Percentiles rank a stretch among this genome's conserved stretches.
These are phyloP conservation scores for Gryllus longicercus DNA, from an alignment of 2,888 invertebrate genomes.

Conservation along the genomic window DNA sequence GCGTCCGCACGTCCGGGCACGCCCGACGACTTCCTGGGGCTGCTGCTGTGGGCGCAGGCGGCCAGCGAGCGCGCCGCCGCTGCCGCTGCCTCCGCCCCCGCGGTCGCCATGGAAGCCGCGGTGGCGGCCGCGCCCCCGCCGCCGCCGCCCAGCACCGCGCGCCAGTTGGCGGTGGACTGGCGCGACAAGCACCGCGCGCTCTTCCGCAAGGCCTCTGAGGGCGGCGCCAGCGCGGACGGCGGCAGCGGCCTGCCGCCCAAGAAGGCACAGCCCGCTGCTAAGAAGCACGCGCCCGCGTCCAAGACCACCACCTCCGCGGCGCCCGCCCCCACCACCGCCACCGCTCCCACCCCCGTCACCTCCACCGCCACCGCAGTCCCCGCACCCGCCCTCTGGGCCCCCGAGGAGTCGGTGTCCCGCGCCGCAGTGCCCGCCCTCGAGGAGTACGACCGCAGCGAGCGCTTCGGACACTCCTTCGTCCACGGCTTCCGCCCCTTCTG, in stretches of 20 bases:
- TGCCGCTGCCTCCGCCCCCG: not conserved
- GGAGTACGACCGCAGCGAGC: conserved; percentile 11
- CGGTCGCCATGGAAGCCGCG: not conserved
- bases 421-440: not conserved
- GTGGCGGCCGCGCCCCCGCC: not conserved
- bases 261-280: not conserved
- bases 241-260: not conserved
- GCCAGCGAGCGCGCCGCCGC: not conserved
- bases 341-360: not conserved
- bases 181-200: not conserved
- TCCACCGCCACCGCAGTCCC: not conserved
- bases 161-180: not conserved
- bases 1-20: too few species aligned
- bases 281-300: not conserved
- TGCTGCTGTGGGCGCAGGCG: conserved; percentile 8
- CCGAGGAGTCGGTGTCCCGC: not conserved
- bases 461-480: conserved; percentile 11
- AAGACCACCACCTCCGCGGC: not conserved
- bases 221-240: too few species aligned
- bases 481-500: conserved; percentile 11
- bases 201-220: not conserved
- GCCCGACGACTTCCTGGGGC: not conserved
- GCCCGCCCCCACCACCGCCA: not conserved
- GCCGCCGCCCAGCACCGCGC: not conserved
- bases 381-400: not conserved